Conservation (phyloP, 2,797 vertebrate species). For the Xenops minutus region DNA sequence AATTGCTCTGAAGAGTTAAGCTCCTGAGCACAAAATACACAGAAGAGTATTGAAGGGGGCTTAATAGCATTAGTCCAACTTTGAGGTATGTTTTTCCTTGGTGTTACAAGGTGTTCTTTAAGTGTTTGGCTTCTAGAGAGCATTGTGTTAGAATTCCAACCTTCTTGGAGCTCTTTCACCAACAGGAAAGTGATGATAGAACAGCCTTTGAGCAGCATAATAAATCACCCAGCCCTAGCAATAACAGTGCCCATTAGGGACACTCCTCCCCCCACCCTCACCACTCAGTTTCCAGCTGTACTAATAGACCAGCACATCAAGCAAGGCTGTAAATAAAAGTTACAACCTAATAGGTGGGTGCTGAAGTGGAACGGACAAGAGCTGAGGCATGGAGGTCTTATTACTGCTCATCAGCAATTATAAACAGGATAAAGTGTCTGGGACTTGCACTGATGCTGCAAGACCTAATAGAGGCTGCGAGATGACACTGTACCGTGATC, state of each 20-base stretch:
- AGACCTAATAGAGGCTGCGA: slow-evolving; percentile 65
- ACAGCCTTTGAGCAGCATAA: slow-evolving; percentile 27
- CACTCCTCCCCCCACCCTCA: neutral
- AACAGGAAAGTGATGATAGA: slow-evolving; percentile 16
- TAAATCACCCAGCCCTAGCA: slow-evolving; percentile 64
- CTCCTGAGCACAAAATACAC: slow-evolving; percentile 6
- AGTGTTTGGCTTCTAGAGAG: slow-evolving; percentile 46
- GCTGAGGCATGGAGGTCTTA: slow-evolving; percentile 75
- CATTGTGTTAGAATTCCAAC: slow-evolving; percentile 42
- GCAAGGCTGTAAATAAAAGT: slow-evolving; percentile 82
- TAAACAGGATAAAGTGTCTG: slow-evolving; percentile 77
- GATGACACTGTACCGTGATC: slow-evolving; percentile 50
- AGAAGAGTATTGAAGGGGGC: neutral
- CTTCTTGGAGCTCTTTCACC: slow-evolving; percentile 29
- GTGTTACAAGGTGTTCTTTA: neutral
- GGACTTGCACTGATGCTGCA: slow-evolving; percentile 63
- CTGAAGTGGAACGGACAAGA: slow-evolving; percentile 73
- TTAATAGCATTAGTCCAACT: slow-evolving; percentile 21
- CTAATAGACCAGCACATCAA: slow-evolving; percentile 75
- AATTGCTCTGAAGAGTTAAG: slow-evolving; percentile 15
- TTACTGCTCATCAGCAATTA: slow-evolving; percentile 82
- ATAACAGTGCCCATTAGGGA: slow-evolving; percentile 72
- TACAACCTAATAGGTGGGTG: slow-evolving; percentile 77
- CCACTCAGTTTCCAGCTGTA: slow-evolving; percentile 65
- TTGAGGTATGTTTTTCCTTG: neutral